phyloP scores from a whole-genome alignment of 1,140 invertebrate species.

The Matsumurasca onukii region DNA sequence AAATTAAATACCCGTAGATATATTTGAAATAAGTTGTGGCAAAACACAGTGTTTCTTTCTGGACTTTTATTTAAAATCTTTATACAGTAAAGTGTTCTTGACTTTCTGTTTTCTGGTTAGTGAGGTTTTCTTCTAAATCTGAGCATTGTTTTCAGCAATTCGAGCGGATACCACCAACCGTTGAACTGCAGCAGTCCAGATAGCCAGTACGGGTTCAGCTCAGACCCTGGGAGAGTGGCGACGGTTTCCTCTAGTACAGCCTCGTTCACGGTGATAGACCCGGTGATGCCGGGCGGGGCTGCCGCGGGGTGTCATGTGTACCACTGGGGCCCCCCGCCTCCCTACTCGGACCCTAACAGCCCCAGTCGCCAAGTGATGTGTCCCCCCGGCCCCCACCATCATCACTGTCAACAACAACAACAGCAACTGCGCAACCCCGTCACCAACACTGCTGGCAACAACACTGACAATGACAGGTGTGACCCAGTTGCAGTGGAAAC shows the following conservation, averaged over 20 bases:
- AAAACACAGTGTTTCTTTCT: too few species aligned
- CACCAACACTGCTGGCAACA: neutral
- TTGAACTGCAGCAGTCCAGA: slow-evolving; percentile 36
- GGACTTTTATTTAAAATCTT: too few species aligned
- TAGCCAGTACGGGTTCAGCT: slow-evolving; percentile 38
- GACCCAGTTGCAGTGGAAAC: too few species aligned
- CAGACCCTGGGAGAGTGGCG: slow-evolving; percentile 29
- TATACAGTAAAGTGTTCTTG: too few species aligned
- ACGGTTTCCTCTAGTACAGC: slow-evolving; percentile 35
- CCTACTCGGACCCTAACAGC: slow-evolving; percentile 39
- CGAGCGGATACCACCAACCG: slow-evolving; percentile 30
- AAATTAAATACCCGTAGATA: too few species aligned
- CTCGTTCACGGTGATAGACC: slow-evolving; percentile 36
- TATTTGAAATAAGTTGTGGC: too few species aligned
- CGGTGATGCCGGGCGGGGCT: too few species aligned
- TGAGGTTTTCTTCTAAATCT: too few species aligned
- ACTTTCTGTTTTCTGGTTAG: too few species aligned
- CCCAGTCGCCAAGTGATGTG: slow-evolving; percentile 30
- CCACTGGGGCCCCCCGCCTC: slow-evolving; percentile 39
- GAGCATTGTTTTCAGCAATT: slow-evolving; percentile 30
- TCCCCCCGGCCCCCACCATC: slow-evolving; percentile 29
- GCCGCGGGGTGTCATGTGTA: slow-evolving; percentile 24
- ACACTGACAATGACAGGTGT: neutral
- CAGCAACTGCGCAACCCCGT: slow-evolving; percentile 25
- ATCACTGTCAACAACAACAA: slow-evolving; percentile 23